Percentiles rank a stretch among this genome's conserved stretches.
phyloP scores from a whole-genome alignment of 2,797 vertebrate genomes.

The Nannoperca obscura region DNA sequence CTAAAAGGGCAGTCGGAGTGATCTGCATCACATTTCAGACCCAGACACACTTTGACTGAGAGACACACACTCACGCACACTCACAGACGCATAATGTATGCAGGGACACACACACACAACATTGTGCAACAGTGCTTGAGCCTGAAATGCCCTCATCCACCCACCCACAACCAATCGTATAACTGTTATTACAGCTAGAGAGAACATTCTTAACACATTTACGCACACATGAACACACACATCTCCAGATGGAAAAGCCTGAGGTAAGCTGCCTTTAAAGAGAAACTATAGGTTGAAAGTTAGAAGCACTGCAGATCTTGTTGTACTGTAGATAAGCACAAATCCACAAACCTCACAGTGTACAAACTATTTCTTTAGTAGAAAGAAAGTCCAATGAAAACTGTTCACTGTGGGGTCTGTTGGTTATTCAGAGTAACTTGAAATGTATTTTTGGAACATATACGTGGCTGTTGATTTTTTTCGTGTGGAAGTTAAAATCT shows the following conservation, averaged over 20 bases:
- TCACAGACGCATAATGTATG: constrained; percentile 26
- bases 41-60: constrained; percentile 47
- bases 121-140: constrained; percentile 32
- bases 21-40: constrained; percentile 51
- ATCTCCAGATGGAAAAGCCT: constrained; percentile 6
- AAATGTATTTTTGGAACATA: neutral
- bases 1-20: constrained; percentile 31
- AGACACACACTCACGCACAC: neutral
- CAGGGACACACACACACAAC: constrained; percentile 14
- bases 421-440: neutral
- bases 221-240: constrained; percentile 7
- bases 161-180: constrained; percentile 40
- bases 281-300: neutral
- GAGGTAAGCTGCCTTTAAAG: constrained; percentile 19
- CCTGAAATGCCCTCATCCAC: constrained; percentile 45
- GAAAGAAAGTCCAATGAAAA: neutral
- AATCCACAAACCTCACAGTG: neutral
- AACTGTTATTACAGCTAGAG: constrained; percentile 37
- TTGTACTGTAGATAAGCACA: neutral
- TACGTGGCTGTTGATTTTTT: neutral
- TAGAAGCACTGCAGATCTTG: neutral
- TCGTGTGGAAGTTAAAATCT: neutral
- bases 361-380: neutral
- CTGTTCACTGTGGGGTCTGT: neutral
- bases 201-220: constrained; percentile 37